Conservation (phyloP, 1,140 invertebrate genomes). For the Heliconius congener region DNA sequence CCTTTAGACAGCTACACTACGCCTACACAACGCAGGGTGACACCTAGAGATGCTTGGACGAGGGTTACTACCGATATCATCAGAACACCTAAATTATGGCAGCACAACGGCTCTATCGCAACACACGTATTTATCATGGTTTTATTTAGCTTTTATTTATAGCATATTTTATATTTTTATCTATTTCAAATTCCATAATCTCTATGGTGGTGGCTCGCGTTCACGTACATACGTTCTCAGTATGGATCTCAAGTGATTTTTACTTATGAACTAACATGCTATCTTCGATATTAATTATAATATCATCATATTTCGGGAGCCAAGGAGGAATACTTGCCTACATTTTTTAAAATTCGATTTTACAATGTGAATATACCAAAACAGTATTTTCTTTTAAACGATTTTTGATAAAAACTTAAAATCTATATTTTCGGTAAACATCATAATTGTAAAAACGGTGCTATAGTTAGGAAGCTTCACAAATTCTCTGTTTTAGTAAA, state of each 20-base stretch:
- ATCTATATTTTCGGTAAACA: constrained; percentile 16
- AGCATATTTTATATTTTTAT: constrained; percentile 42
- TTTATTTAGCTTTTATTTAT: constrained; percentile 33
- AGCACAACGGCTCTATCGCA: constrained; percentile 34
- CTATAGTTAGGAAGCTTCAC: constrained; percentile 62
- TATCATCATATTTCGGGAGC: constrained; percentile 62
- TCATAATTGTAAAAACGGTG: constrained; percentile 58
- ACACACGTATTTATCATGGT: constrained; percentile 43
- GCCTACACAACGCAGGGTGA: constrained; percentile 67
- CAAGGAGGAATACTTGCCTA: constrained; percentile 61
- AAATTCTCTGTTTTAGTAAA: constrained; percentile 50
- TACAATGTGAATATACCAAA: constrained; percentile 40
- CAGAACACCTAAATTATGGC: constrained; percentile 34
- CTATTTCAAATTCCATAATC: constrained; percentile 59
- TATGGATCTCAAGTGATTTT: constrained; percentile 49
- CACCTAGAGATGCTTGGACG: constrained; percentile 52
- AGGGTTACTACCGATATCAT: constrained; percentile 50
- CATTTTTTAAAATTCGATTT: constrained; percentile 43
- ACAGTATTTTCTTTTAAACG: background rate
- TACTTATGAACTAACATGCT: constrained; percentile 72
- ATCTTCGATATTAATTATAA: constrained; percentile 52
- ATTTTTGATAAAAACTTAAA: background rate
- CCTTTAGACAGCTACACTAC: constrained; percentile 62
- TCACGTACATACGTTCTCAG: constrained; percentile 44
- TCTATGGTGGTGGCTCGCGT: constrained; percentile 67